These are phyloP conservation scores for Agrochola litura DNA, from an alignment of 2,888 invertebrate genomes.

Conservation along the genomic window DNA sequence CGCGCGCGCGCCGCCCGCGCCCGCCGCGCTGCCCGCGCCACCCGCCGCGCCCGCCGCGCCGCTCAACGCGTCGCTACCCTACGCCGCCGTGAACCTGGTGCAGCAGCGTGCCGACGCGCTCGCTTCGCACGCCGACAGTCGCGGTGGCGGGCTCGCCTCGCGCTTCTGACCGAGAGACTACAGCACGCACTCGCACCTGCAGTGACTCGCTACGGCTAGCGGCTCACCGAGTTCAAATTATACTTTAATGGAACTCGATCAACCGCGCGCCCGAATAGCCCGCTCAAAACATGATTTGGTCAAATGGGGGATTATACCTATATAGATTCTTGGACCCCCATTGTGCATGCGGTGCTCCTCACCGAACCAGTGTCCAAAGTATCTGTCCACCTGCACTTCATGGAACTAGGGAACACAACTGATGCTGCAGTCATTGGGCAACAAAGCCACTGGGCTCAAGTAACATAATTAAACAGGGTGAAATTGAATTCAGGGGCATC, in stretches of 20 bases:
- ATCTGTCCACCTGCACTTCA: not conserved
- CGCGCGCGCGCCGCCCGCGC: conserved; percentile 43
- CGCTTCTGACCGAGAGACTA: conserved; percentile 86
- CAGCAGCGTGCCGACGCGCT: conserved; percentile 92
- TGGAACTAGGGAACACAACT: not conserved
- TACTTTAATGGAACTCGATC: not conserved
- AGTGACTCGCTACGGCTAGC: not conserved
- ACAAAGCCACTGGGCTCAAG: not conserved
- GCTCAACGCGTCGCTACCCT: conserved; percentile 77
- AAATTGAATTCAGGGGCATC: too few relatives aligned
- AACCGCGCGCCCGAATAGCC: too few relatives aligned
- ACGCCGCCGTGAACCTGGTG: conserved; percentile 92
- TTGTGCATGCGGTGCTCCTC: not conserved
- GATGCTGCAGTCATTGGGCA: not conserved
- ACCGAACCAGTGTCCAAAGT: too few relatives aligned
- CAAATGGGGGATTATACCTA: not conserved
- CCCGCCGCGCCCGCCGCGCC: conserved; percentile 43
- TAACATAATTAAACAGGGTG: not conserved
- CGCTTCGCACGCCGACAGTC: conserved; percentile 93
- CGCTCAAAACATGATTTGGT: not conserved
- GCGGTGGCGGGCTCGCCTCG: conserved; percentile 93
- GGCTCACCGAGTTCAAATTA: not conserved
- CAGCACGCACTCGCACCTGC: conserved; percentile 63
- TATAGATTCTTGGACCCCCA: not conserved
- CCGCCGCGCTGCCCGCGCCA: conserved; percentile 58